Evolutionary conservation across 2,888 invertebrate genomes (phyloP).

Genomic region (Tetramorium bicarinatum): DNA sequence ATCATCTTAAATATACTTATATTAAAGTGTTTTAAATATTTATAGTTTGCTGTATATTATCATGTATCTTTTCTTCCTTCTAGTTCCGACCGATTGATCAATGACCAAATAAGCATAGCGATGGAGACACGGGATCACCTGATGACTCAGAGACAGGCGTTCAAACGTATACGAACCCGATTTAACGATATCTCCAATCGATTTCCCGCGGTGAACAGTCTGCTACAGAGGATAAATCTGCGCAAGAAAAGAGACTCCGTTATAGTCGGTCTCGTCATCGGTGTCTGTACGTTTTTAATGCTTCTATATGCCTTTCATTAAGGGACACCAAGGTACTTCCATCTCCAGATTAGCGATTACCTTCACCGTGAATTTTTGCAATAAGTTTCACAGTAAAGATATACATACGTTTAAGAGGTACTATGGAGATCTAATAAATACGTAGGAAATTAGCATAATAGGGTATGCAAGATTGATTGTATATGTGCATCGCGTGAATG

Average conservation of each 20-base stretch:
- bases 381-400: constrained; percentile 46
- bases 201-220: constrained; percentile 94
- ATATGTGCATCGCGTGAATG: constrained; percentile 54
- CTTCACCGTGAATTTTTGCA: constrained; percentile 50
- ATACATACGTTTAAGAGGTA: constrained; percentile 55
- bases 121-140: constrained; percentile 98
- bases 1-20: background rate
- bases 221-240: constrained; percentile 97
- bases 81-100: constrained; percentile 97
- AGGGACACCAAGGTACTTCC: constrained; percentile 69
- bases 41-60: background rate
- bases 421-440: constrained; percentile 55
- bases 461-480: constrained; percentile 46
- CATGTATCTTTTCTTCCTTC: constrained; percentile 77
- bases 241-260: constrained; percentile 97
- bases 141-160: constrained; percentile 94
- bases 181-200: constrained; percentile 97
- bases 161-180: constrained; percentile 96
- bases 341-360: constrained; percentile 53
- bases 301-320: constrained; percentile 93
- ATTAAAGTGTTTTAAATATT: background rate
- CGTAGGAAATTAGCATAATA: constrained; percentile 44
- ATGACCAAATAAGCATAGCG: constrained; percentile 99
- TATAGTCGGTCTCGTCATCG: constrained; percentile 95
- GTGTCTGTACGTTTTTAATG: constrained; percentile 95